Base-by-base conservation (phyloP, 2,888 invertebrate species). In the Athripsodes cinereus region DNA sequence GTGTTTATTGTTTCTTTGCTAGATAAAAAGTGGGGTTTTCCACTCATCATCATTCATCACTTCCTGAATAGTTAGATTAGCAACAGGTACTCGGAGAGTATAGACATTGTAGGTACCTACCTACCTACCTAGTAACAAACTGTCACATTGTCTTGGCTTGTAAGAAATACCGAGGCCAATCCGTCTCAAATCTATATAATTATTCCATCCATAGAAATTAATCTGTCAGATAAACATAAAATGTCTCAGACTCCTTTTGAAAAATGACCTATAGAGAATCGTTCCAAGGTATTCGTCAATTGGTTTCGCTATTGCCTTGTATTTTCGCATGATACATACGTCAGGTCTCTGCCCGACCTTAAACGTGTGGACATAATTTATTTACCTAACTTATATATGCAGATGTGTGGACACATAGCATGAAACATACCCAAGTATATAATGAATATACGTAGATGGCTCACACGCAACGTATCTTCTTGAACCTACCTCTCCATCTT, bases 251-350 rank as follows among this genome's bases (percentile, higher is more conserved):
- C 8, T 46, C 10, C 16, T 18, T 55, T 50, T 55, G 21, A 51
- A 19, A 22, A 50, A 50, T 51, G 22, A 35, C 50, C 35, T n/a
- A 50, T 51, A 18, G 55, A 55, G 50, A 55, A 40, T 22, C 11
- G 35, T 19, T 55, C 51, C 55, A 55, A 55, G 55, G 55, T 44
- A 51, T 18, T 16, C 44, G 13, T n/a, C 48, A 50, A 55, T 44
- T 51, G 50, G 55, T 50, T 55, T 44, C 21, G 22, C 51, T 48
- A 26, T 55, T 55, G 44, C 50, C 10, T 55, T 50, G 16, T 16
- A 26, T 26, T 26, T 8, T 44, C 50, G 21, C 8, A 13, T 44
- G 3, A n/a, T 16, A 44, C 44, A 16, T 16, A 44, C 13, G 13
- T 18, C 18, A 44, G 18, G 16, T 44, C 26, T 44, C 18, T 16